These are phyloP conservation scores for Seira ritae DNA, from an alignment of 2,888 invertebrate species.

Conservation along the genomic window DNA sequence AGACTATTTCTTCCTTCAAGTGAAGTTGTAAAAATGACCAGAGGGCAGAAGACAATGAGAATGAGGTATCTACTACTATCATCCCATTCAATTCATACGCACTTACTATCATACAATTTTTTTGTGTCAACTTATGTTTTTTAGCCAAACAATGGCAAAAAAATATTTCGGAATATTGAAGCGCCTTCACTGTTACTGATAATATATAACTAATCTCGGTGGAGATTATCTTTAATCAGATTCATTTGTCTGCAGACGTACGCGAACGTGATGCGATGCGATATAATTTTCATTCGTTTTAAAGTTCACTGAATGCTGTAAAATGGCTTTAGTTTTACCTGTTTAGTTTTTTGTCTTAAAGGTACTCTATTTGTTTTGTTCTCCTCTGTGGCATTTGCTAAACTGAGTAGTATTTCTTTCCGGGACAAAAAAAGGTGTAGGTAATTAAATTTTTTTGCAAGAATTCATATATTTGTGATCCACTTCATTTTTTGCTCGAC, in stretches of 20 bases:
- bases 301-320: not conserved
- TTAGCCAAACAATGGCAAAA: conserved; percentile 9
- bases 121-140: conserved; percentile 13
- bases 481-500: not conserved
- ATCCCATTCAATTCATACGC: not conserved
- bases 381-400: not conserved
- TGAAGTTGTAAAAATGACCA: conserved; percentile 18
- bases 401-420: not conserved
- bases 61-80: not conserved
- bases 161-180: not conserved
- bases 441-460: not conserved
- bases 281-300: not conserved
- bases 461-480: not conserved
- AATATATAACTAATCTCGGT: not conserved
- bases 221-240: not conserved
- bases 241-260: not conserved
- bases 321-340: not conserved
- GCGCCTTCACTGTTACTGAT: not conserved
- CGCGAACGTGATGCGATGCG: not conserved
- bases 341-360: conserved; percentile 3
- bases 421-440: not conserved
- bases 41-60: conserved; percentile 37
- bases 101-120: not conserved
- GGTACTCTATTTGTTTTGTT: conserved; percentile 25
- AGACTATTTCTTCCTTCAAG: not conserved